These are phyloP conservation scores for Rhodeus uyekii DNA, from an alignment of 2,797 vertebrate genomes.

Conservation along the genomic window DNA sequence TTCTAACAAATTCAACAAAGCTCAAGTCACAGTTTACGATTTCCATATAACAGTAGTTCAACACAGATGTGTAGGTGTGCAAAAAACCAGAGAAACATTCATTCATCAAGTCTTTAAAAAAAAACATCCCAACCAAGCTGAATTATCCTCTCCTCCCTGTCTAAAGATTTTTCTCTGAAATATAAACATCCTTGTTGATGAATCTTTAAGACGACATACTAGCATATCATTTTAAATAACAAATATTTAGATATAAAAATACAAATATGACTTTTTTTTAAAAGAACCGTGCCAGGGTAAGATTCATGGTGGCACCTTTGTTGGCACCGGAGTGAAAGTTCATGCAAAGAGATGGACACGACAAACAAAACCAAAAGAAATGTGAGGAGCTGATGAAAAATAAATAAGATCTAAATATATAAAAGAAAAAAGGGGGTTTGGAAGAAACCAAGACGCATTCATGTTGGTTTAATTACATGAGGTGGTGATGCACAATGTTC, in stretches of 20 bases:
- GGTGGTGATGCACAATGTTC: slow-evolving; percentile 9
- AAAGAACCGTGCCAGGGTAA: slow-evolving; percentile 91
- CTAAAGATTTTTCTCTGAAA: slow-evolving; percentile 76
- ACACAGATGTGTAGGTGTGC: slow-evolving; percentile 83
- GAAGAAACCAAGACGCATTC: slow-evolving; percentile 16
- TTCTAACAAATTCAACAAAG: slow-evolving; percentile 86
- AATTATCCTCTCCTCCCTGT: slow-evolving; percentile 63
- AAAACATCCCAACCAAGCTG: not conserved
- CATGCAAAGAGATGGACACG: slow-evolving; percentile 90
- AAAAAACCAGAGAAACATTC: slow-evolving; percentile 84
- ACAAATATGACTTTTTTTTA: slow-evolving; percentile 92
- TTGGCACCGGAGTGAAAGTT: slow-evolving; percentile 88
- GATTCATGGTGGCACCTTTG: slow-evolving; percentile 79
- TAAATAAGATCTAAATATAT: slow-evolving; percentile 63
- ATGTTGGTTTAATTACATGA: slow-evolving; percentile 17
- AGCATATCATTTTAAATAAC: slow-evolving; percentile 93
- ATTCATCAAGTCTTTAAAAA: slow-evolving; percentile 80
- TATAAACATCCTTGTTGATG: slow-evolving; percentile 84
- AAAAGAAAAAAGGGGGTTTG: slow-evolving; percentile 45
- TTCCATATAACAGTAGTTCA: slow-evolving; percentile 84
- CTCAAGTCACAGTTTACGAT: slow-evolving; percentile 88
- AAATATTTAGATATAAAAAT: slow-evolving; percentile 99
- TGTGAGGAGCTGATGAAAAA: slow-evolving; percentile 65
- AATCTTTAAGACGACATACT: slow-evolving; percentile 86
- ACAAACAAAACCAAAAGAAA: slow-evolving; percentile 63